Evolutionary conservation across 2,888 invertebrate genomes (phyloP), one percentile per base, ranked within the genome.

Genomic region (Gasteruption jaculator): DNA sequence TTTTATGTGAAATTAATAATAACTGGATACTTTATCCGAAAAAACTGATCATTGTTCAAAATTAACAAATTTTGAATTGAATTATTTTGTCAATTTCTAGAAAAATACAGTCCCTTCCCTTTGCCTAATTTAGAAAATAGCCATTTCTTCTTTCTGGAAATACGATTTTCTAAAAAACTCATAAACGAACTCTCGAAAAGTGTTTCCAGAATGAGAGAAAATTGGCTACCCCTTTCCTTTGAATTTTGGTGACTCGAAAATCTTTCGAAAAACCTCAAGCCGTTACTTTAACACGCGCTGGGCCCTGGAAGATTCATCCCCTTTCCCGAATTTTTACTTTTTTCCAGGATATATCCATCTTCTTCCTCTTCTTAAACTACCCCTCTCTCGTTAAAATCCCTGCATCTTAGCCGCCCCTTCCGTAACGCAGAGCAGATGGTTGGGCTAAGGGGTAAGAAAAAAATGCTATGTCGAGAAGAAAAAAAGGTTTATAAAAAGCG

Each of bases 391-490:
- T n/a, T n/a, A n/a, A n/a, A n/a, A 59, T 51, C 59, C 60, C 71
- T 71, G 65, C 71, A 69, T 72, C 71, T 72, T 73, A 50, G 56
- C 58, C 72, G 71, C 68, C 71, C 73, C 69, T 71, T 73, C 73
- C 72, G 71, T 58, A 68, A 68, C 63, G 64, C 63, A 73, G n/a
- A n/a, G 74, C 76, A 76, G 76, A 71, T 76, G 76, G 76, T 75
- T 74, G 59, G n/a, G 65, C 69, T 60, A 70, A 69, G 70, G 70
- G 68, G 70, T 69, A 70, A 70, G 66, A 60, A 61, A 64, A 65
- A 64, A 65, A 64, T 57, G 57, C 56, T 56, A 57, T 60, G 64
- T 57, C 53, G 54, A 53, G 50, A 55, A 53, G 48, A 37, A 48
- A 47, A 45, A 50, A 58, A 61, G 50, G 58, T 57, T 64, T 60